Evolutionary conservation across 2,888 invertebrate genomes (phyloP).

Genomic region (Chaetogeoica ovagalla): DNA sequence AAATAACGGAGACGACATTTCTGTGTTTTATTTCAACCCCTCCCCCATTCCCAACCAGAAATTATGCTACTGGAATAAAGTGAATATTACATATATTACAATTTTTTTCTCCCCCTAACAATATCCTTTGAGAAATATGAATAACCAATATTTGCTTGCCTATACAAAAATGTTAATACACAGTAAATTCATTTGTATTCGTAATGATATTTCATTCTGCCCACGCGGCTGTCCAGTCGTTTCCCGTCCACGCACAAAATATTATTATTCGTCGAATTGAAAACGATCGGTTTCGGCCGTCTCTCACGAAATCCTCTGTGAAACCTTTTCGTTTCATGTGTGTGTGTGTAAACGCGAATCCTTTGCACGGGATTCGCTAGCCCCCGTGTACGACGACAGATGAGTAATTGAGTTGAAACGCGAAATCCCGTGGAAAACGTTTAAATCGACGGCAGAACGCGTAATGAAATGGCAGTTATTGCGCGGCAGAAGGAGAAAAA

Average conservation of each 20-base stretch:
- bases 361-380: background rate
- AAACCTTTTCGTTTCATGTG: constrained; percentile 32
- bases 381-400: constrained; percentile 17
- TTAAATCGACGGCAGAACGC: constrained; percentile 31
- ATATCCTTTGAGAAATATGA: too few relatives aligned
- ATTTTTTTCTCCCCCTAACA: too few relatives aligned
- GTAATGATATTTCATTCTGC: background rate
- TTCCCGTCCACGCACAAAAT: background rate
- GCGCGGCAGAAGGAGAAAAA: constrained; percentile 40
- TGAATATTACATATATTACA: too few relatives aligned
- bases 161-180: too few relatives aligned
- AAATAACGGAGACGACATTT: too few relatives aligned
- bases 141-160: too few relatives aligned
- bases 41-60: too few relatives aligned
- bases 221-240: background rate
- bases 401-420: constrained; percentile 51
- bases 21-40: too few relatives aligned
- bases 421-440: constrained; percentile 41
- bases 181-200: too few relatives aligned
- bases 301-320: constrained; percentile 27
- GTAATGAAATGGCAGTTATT: constrained; percentile 50
- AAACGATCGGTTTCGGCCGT: constrained; percentile 32
- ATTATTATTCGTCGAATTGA: constrained; percentile 18
- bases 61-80: too few relatives aligned
- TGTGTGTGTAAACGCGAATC: constrained; percentile 26